Evolutionary conservation across 2,797 vertebrate species (phyloP).

Genomic region (Hafferia zeledoni): DNA sequence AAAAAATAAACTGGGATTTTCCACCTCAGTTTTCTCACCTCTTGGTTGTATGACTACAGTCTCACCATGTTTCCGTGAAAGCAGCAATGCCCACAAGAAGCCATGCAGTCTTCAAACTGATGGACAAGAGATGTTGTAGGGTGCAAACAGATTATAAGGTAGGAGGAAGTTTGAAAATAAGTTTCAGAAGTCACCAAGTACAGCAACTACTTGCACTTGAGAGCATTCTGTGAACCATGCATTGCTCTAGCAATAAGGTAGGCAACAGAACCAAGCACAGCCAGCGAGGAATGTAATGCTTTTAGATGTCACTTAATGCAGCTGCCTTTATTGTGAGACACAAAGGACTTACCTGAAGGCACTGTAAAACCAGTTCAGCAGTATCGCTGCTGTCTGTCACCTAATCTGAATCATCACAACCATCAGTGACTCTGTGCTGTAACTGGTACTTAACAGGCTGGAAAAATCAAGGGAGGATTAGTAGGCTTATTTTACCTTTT

Average conservation of each 20-base stretch:
- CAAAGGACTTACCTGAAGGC: constrained; percentile 28
- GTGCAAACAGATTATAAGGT: neutral
- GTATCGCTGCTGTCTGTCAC: neutral
- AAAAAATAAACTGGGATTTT: neutral
- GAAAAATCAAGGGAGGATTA: constrained; percentile 13
- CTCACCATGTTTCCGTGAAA: neutral
- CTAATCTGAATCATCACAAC: neutral
- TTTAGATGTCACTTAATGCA: neutral
- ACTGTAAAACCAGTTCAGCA: neutral
- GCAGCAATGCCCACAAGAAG: neutral
- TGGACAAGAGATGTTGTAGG: neutral
- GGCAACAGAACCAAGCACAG: neutral
- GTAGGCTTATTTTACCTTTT: neutral
- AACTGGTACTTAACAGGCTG: constrained; percentile 22
- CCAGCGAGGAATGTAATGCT: fast-evolving
- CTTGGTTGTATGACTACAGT: neutral
- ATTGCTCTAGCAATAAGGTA: neutral
- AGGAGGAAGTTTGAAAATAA: neutral
- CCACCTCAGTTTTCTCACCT: neutral
- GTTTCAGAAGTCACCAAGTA: neutral
- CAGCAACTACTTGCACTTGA: neutral
- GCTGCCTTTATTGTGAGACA: neutral
- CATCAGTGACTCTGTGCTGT: neutral
- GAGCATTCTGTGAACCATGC: neutral
- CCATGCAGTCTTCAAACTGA: fast-evolving